A percentile compares a stretch with the other conserved stretches of the same genome.
These are phyloP conservation scores for Peromyscus nudipes DNA, from an alignment of 2,797 vertebrate genomes.

Conservation along the genomic window DNA sequence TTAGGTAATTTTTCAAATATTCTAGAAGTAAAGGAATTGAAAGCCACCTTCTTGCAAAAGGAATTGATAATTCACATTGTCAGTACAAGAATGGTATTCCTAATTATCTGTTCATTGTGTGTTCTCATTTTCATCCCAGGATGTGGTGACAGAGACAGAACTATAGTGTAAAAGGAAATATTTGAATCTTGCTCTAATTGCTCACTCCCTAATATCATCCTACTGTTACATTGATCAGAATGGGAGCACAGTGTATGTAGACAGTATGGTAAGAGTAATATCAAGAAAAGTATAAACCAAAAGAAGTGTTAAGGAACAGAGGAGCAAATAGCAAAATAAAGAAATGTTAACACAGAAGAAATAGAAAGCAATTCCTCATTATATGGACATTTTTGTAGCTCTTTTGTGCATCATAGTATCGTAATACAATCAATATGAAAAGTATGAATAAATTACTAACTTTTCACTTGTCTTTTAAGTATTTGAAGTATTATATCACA, in stretches of 20 bases:
- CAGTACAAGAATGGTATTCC: not conserved
- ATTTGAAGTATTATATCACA: conserved; percentile 6
- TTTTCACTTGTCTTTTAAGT: not conserved
- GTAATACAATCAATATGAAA: not conserved
- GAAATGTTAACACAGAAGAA: not conserved
- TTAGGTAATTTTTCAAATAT: not conserved
- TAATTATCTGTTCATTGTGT: not conserved
- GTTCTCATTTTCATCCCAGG: not conserved
- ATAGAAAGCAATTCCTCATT: not conserved
- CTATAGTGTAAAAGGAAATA: not conserved
- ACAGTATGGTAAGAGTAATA: not conserved
- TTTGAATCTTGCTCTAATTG: not conserved
- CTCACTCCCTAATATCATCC: not conserved
- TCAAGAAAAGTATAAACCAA: not conserved
- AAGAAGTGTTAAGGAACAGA: not conserved
- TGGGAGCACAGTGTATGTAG: not conserved
- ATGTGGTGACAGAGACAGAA: not conserved
- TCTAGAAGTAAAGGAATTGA: not conserved
- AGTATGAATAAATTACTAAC: not conserved
- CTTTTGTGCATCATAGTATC: not conserved
- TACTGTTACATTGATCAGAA: not conserved
- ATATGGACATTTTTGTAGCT: not conserved
- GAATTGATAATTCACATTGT: not conserved
- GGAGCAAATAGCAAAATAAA: not conserved
- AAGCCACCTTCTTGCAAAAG: not conserved